A percentile compares a stretch with the other conserved stretches of the same genome.
Conservation (phyloP, 2,113 vertebrate genomes). For the Patagioenas fasciata region DNA sequence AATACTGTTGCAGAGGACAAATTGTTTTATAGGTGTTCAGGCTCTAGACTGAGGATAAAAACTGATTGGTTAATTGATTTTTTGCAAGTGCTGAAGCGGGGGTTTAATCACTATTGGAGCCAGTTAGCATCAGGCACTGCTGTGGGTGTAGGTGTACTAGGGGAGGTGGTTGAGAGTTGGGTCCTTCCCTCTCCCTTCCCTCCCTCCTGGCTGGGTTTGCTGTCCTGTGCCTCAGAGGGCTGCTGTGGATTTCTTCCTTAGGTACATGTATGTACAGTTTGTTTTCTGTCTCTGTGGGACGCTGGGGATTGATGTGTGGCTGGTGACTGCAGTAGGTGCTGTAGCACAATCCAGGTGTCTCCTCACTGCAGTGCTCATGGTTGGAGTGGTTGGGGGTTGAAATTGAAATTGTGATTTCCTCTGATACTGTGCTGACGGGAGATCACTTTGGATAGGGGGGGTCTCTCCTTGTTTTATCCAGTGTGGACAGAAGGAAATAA, state of each 20-base stretch:
- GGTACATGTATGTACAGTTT: accelerated
- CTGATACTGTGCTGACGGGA: background rate
- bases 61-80: background rate
- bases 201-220: background rate
- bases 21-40: background rate
- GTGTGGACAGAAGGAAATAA: background rate
- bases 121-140: background rate
- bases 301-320: background rate
- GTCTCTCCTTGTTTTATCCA: background rate
- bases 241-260: background rate
- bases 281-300: background rate
- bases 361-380: accelerated
- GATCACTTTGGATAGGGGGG: background rate
- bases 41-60: background rate
- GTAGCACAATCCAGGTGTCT: background rate
- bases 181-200: background rate
- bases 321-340: accelerated
- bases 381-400: accelerated
- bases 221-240: background rate
- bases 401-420: background rate
- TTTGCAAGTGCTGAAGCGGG: background rate
- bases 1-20: background rate
- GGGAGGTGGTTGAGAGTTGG: background rate
- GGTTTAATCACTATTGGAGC: background rate
- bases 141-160: background rate